Conservation (phyloP, 2,113 vertebrate genomes). For the Empidonax traillii region DNA sequence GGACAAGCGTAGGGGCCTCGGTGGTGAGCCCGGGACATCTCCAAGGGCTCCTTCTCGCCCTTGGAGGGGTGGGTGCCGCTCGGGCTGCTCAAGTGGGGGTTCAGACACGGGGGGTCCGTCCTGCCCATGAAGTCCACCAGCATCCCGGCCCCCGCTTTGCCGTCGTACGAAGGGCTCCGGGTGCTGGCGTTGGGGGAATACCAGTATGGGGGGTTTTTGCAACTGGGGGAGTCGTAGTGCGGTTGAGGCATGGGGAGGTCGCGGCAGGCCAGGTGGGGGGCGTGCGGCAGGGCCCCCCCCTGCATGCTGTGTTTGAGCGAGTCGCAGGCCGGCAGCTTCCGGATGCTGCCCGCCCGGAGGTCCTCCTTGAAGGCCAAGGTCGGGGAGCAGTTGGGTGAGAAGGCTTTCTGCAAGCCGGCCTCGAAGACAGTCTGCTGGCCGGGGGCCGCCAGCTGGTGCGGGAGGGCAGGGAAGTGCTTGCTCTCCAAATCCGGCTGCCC, state of each 20-base stretch:
- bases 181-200: conserved; percentile 86
- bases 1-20: conserved; percentile 80
- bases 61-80: conserved; percentile 77
- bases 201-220: conserved; percentile 95
- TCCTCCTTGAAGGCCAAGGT: conserved; percentile 85
- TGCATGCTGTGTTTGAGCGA: conserved; percentile 83
- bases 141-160: conserved; percentile 76
- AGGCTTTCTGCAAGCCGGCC: conserved; percentile 83
- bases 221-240: conserved; percentile 95
- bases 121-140: conserved; percentile 86
- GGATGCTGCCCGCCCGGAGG: conserved; percentile 75
- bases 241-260: conserved; percentile 87
- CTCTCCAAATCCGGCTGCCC: conserved; percentile 81
- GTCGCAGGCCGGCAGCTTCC: conserved; percentile 86
- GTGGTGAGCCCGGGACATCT: conserved; percentile 82
- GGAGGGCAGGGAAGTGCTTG: conserved; percentile 83
- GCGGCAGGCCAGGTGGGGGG: conserved; percentile 80
- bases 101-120: conserved; percentile 77
- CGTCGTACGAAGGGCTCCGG: conserved; percentile 85
- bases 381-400: conserved; percentile 93
- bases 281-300: conserved; percentile 66
- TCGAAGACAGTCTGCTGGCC: conserved; percentile 77
- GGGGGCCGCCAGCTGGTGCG: conserved; percentile 78
- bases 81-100: conserved; percentile 81
- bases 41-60: conserved; percentile 86